These are phyloP conservation scores for Ceratina japonica DNA, from an alignment of 1,140 invertebrate species.

Conservation along the genomic window DNA sequence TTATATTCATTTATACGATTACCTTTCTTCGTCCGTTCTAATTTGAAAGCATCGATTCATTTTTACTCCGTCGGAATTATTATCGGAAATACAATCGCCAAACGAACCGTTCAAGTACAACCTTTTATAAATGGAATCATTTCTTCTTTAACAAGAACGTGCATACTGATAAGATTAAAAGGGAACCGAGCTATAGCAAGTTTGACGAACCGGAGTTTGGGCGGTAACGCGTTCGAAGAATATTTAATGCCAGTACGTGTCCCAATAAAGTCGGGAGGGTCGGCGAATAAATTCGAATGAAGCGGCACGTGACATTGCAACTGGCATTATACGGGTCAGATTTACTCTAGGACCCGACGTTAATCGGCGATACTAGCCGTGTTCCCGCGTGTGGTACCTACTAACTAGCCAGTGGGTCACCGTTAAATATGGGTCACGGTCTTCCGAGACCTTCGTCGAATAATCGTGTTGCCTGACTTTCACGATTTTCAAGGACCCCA, in stretches of 20 bases:
- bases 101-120: neutral
- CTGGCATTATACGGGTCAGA: constrained; percentile 65
- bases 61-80: neutral
- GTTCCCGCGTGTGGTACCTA: constrained; percentile 35
- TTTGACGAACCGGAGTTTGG: neutral
- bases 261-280: neutral
- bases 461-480: constrained; percentile 29
- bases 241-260: neutral
- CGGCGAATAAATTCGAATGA: constrained; percentile 50
- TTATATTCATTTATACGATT: constrained; percentile 1
- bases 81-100: neutral
- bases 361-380: constrained; percentile 33
- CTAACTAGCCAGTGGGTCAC: constrained; percentile 60
- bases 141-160: too few species aligned
- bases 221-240: neutral
- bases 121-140: too few species aligned
- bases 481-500: neutral
- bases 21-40: neutral
- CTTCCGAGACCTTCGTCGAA: constrained; percentile 19
- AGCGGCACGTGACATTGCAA: constrained; percentile 65
- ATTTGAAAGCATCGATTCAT: neutral
- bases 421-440: constrained; percentile 74
- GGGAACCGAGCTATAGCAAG: neutral
- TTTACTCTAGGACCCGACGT: constrained; percentile 66
- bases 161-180: neutral